phyloP scores from a whole-genome alignment of 2,113 vertebrate species.

The Axis porcinus region DNA sequence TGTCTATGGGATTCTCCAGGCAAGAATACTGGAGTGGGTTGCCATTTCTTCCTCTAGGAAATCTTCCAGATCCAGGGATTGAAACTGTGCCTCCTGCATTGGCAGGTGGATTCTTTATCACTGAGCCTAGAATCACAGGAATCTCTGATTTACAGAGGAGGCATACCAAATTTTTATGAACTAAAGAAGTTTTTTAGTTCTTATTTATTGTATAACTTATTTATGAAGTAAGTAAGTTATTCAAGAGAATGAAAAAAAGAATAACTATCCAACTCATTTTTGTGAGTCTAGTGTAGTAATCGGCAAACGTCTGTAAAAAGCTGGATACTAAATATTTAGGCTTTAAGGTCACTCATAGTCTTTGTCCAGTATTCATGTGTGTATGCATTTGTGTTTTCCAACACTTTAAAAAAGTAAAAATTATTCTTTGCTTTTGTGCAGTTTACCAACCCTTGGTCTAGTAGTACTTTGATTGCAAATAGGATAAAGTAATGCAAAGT shows the following conservation, averaged over 20 bases:
- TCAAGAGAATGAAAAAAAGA: neutral
- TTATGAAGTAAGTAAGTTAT: neutral
- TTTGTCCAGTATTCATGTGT: neutral
- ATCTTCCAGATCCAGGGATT: neutral
- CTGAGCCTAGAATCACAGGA: neutral
- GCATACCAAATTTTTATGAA: neutral
- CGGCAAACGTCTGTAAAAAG: too few species aligned
- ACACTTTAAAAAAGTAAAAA: neutral
- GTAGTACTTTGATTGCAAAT: neutral
- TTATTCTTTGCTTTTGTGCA: neutral
- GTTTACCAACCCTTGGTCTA: neutral
- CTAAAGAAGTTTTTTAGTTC: neutral
- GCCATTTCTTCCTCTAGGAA: neutral
- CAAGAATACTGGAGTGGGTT: neutral
- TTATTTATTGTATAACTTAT: neutral
- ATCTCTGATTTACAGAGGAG: neutral
- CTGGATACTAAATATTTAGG: neutral
- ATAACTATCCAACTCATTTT: neutral
- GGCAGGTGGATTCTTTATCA: neutral
- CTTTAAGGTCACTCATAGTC: neutral
- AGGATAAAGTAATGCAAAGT: neutral
- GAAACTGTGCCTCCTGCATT: neutral
- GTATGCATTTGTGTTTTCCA: neutral
- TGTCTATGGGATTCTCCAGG: neutral
- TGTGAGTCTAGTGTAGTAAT: neutral